Conservation (phyloP, 37 sponge, comb jelly and placozoan species). For the Haliclona indistincta region DNA sequence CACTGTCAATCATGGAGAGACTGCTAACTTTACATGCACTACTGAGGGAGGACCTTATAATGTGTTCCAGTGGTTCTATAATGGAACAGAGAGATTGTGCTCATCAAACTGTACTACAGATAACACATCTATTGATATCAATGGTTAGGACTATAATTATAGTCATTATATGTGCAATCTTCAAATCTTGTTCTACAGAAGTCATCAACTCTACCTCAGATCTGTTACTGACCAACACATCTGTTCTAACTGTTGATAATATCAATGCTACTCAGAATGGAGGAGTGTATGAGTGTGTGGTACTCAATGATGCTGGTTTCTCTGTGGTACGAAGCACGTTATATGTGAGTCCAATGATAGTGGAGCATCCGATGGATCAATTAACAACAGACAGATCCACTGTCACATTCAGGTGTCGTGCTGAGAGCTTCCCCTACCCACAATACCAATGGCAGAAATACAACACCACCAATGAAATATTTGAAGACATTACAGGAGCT, state of each 20-base stretch:
- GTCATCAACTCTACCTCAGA: background rate
- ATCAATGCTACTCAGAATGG: slow-evolving; percentile 5
- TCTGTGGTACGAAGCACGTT: background rate
- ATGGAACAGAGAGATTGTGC: no score
- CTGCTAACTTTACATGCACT: slow-evolving; percentile 22
- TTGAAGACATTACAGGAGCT: background rate
- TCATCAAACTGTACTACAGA: background rate
- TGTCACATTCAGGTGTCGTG: background rate
- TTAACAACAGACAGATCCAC: background rate
- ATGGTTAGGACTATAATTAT: no score
- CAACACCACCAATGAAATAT: background rate
- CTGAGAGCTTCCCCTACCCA: slow-evolving; percentile 18
- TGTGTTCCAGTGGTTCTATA: slow-evolving; percentile 4
- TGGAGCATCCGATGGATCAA: background rate
- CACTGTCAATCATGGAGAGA: background rate
- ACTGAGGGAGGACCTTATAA: slow-evolving; percentile 36
- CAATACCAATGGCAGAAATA: slow-evolving; percentile 2
- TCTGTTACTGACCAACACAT: background rate
- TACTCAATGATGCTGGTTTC: background rate
- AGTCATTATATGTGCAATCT: no score
- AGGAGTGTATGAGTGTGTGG: background rate
- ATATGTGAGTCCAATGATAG: slow-evolving; percentile 1
- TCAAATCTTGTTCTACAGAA: no score
- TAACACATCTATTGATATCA: no score
- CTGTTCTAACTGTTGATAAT: background rate